A percentile compares a stretch with the other conserved stretches of the same genome.
These are phyloP conservation scores for Eulimnadia texana DNA, from an alignment of 1,140 invertebrate genomes.

Conservation along the genomic window DNA sequence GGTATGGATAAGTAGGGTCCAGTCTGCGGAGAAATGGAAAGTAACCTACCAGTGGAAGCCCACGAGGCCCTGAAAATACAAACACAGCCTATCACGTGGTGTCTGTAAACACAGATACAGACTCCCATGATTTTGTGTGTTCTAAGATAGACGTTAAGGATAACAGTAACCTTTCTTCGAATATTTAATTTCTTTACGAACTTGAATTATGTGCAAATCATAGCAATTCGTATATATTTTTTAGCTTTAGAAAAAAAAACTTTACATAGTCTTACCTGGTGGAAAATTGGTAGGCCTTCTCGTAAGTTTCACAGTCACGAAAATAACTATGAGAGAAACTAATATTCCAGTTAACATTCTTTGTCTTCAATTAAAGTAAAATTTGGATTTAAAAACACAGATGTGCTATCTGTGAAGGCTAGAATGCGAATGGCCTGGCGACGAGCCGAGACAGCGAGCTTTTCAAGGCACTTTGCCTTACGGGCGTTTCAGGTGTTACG, in stretches of 20 bases:
- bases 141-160: background rate
- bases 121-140: background rate
- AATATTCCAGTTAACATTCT: background rate
- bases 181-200: background rate
- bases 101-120: background rate
- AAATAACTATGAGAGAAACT: background rate
- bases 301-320: background rate
- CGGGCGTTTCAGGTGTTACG: no score
- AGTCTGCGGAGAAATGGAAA: slow-evolving; percentile 7
- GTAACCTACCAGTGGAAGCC: slow-evolving; percentile 18
- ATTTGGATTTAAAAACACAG: no score
- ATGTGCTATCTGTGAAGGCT: no score
- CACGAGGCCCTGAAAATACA: slow-evolving; percentile 16
- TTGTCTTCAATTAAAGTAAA: no score
- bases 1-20: slow-evolving; percentile 11
- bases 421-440: no score
- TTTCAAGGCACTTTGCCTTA: no score
- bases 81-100: background rate
- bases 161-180: background rate
- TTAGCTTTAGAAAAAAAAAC: no score
- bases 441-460: no score
- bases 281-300: slow-evolving; percentile 17
- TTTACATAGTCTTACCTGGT: slow-evolving; percentile 17
- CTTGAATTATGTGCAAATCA: no score
- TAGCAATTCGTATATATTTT: no score